Evolutionary conservation across 2,797 vertebrate species (phyloP), one percentile per base, ranked within the genome.

Genomic region (Telmatherina bonti): DNA sequence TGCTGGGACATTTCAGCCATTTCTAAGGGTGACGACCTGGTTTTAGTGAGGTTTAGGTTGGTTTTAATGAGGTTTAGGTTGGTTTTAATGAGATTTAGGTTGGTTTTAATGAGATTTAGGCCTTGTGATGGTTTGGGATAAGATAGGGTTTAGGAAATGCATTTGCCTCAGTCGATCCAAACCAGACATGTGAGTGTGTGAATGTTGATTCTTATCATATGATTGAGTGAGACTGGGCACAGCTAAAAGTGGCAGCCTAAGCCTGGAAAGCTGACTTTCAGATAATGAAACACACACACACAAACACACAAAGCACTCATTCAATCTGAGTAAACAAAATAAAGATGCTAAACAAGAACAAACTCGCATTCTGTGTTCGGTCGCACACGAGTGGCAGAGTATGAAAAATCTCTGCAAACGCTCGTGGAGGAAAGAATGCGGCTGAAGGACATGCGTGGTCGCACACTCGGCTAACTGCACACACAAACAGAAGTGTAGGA

Each of bases 151-250:
- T 36, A 36, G 35, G 35, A 12, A 36, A 36, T 36, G 35, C 13
- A 10, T 36, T 36, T 12, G 11, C 35, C 35, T 12, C 35, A 36
- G 35, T 36, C 35, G 12, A 36, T 36, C 12, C 35, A 36, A 36
- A 36, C 35, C 12, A 36, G 35, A 36, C 12, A 15, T 36, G 35
- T 36, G 59, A 9, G 45, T 22, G 45, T 22, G 43, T 29, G 69
- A 63, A 65, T 75, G 57, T 57, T 43, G 69, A 84, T 84, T 16
- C 33, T 65, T 81, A 84, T 87, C 81, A 78, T 79, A 79, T 81
- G 78, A 86, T 78, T 69, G 80, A 63, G 70, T 38, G 62, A 79
- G 61, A 78, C 31, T 43, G 57, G 67, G 54, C 13, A 10, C 26
- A 9, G 67, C 65, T 72, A 70, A 66, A 77, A 79, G 72, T 31